Evolutionary conservation across 2,113 vertebrate genomes (phyloP), one percentile per base, ranked within the genome.

Genomic region (Amia ocellicauda): DNA sequence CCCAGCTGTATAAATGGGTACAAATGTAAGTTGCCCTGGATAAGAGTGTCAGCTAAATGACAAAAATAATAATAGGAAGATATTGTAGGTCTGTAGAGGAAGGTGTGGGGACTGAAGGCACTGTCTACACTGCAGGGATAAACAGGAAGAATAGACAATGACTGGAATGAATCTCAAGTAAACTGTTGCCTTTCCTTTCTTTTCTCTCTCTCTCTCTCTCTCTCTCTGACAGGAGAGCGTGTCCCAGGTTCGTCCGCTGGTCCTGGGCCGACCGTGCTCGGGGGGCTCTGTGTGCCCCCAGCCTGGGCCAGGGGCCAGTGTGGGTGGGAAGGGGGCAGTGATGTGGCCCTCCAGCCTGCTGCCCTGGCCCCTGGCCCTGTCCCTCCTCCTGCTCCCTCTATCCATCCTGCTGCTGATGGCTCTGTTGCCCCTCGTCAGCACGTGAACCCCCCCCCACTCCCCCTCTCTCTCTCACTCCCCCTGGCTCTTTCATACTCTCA

Each of bases 221-320:
- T 41, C 64, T 64, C 14, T 67, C 55, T 22, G 24, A 19, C 57
- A 90, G 88, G 88, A 90, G 72, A 90, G 88, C 27, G 69, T 89
- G 4, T 90, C 88, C 4, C 88, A 90, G 80, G 86, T 90, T 60
- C 72, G 88, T 31, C 88, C 88, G 0, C 76, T 90, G 67, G 76
- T 90, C 63, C 80, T 90, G 71, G 81, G 79, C 55, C 78, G 63
- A 60, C 78, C 79, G 0, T 77, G 70, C 3, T 63, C 29, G 2
- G 19, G 58, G 0, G 74, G 78, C 42, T 50, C 80, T 69, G 52
- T 63, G 45, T 29, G 63, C 28, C 49, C 41, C 60, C 0, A 58
- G 11, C 0, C 69, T 69, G 1, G 19, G 41, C 7, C 56, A n/a
- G 73, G n/a, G 54, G 24, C 43, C 4, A 26, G n/a, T 53, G 64